Base-by-base conservation (phyloP, 1,140 invertebrate genomes). In the Drosophila persimilis region DNA sequence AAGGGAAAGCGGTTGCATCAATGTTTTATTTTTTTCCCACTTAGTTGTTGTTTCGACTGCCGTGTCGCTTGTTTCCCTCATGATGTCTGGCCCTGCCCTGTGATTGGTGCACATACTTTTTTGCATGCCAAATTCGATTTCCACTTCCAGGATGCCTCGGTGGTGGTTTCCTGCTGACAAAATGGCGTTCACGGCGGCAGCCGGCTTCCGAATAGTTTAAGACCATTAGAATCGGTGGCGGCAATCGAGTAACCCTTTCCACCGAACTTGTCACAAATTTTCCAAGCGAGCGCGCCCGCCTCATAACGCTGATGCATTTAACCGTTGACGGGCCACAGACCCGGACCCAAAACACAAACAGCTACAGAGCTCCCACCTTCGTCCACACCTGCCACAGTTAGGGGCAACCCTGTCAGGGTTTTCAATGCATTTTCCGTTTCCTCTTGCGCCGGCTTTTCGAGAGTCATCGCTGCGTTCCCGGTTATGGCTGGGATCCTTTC, bases 81-180 rank as follows among this genome's bases (percentile, higher is more conserved):
- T 7, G 17, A 8, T 45, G 64, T 57, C 64, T 66, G 61, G 59
- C 45, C 51, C 41, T 31, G 7, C 48, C 22, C 69, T 77, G 60
- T 88, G 83, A 86, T 86, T 86, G 83, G 83, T 88, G 78, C 78
- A 67, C 55, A 64, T 66, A 63, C 35, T 50, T 53, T 85, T 88
- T 83, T 88, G 83, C 84, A 83, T 86, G 75, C 62, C 75, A 66
- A 39, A 39, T 56, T 79, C 74, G 57, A 66, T 88, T 79, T 62
- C 50, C 75, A 56, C 78, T 64, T 73, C 59, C 59, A 55, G 63
- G 43, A 43, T 8, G 58, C 50, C 35, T 48, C 7, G 78, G 67
- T 72, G 66, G 73, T 75, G 54, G 69, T 47, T 71, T 61, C 44
- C 50, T 9, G 47, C 44, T 46, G 35, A 59, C 74, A 88, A 88